Evolutionary conservation across 37 sponge, comb jelly and placozoan genomes (phyloP).

Genomic region (Spongilla lacustris): DNA sequence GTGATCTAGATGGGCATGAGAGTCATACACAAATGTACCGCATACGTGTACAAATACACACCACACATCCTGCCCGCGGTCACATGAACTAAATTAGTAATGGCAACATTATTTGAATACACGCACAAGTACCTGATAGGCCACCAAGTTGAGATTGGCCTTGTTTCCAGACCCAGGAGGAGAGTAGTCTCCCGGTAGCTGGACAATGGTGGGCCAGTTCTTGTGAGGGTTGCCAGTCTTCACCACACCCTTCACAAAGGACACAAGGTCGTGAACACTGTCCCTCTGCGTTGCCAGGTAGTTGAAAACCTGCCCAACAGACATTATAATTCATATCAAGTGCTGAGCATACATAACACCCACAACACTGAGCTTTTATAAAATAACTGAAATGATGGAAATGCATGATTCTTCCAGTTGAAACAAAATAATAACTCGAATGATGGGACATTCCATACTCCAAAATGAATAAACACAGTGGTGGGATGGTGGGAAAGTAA

Average conservation of each 20-base stretch:
- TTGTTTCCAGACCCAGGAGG: background rate
- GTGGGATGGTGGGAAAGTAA: no score
- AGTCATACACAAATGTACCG: background rate
- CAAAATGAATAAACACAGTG: no score
- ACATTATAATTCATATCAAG: no score
- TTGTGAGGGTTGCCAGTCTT: conserved; percentile 12
- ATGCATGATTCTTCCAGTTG: no score
- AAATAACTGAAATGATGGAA: no score
- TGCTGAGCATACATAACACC: no score
- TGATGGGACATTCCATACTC: no score
- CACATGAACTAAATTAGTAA: no score
- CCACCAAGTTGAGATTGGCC: conserved; percentile 39
- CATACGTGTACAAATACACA: background rate
- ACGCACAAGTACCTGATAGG: conserved; percentile 42
- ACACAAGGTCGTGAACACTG: conserved; percentile 13
- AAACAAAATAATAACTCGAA: no score
- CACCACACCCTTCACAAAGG: conserved; percentile 28
- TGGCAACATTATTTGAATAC: background rate
- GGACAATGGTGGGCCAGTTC: conserved; percentile 33
- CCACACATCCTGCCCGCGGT: no score
- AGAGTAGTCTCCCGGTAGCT: conserved; percentile 43
- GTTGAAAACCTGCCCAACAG: conserved; percentile 32
- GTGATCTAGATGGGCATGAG: conserved; percentile 61
- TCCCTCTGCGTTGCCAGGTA: conserved; percentile 23
- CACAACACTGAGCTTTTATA: no score